Conservation (phyloP, 2,888 invertebrate species). For the Elaeidobius kamerunicus region DNA sequence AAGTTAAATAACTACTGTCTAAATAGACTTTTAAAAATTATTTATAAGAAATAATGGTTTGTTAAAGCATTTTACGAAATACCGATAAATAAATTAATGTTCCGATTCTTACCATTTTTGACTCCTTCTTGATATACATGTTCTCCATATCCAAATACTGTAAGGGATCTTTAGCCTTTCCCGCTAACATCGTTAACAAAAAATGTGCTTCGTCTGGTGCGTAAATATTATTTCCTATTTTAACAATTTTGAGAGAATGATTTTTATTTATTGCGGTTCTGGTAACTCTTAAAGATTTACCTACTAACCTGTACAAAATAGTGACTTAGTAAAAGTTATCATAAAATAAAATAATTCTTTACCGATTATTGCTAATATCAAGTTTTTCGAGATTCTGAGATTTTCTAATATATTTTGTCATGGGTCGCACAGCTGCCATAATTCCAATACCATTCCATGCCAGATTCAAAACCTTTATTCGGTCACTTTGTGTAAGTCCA, state of each 20-base stretch:
- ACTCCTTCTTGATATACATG: constrained; percentile 50
- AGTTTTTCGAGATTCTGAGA: constrained; percentile 40
- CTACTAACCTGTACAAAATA: constrained; percentile 37
- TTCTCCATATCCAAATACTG: constrained; percentile 52
- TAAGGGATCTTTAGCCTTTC: constrained; percentile 44
- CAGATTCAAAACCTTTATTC: constrained; percentile 46
- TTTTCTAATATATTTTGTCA: constrained; percentile 39
- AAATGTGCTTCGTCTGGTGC: constrained; percentile 49
- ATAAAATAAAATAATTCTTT: constrained; percentile 13
- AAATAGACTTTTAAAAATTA: too few species aligned
- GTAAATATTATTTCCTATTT: constrained; percentile 54
- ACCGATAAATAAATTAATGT: too few species aligned
- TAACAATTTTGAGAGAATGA: constrained; percentile 47
- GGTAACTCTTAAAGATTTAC: constrained; percentile 43
- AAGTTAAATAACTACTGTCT: too few species aligned
- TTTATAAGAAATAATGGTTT: too few species aligned
- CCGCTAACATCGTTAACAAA: constrained; percentile 47
- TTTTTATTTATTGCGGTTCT: constrained; percentile 50
- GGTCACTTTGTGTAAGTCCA: constrained; percentile 44
- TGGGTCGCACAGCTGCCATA: constrained; percentile 39
- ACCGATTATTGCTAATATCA: constrained; percentile 49
- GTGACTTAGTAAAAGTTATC: background rate
- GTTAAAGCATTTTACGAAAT: too few species aligned
- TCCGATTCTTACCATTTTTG: constrained; percentile 46
- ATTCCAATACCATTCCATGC: constrained; percentile 52